Evolutionary conservation across 2,888 invertebrate genomes (phyloP), one percentile per base, ranked within the genome.

Genomic region (Acanthosepion pharaonis): DNA sequence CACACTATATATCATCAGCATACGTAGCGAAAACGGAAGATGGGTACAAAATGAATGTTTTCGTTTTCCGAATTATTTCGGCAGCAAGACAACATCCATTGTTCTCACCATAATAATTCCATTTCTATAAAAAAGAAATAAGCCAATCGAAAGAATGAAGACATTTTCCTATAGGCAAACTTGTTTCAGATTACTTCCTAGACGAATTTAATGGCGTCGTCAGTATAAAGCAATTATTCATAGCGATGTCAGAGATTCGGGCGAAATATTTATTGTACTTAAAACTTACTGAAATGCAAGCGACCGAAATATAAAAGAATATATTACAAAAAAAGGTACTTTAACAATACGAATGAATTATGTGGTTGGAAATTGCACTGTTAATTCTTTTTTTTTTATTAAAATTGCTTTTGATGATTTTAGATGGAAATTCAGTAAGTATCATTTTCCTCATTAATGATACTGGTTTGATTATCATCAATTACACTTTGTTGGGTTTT

Each of bases 131-230:
- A n/a, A 78, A 78, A 15, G 64, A n/a, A 78, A 78, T 78, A n/a
- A 78, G 11, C n/a, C n/a, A 33, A n/a, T 78, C 78, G n/a, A 78
- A 78, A 78, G n/a, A 78, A 78, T 11, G 78, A 78, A n/a, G 33
- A 78, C n/a, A 78, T n/a, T 33, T 78, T 15, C 11, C 78, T 78
- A n/a, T n/a, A 9, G n/a, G 78, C 78, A 78, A 78, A 78, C n/a
- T 78, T 33, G n/a, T 33, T 78, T 33, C 33, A 78, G 78, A 78
- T 78, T 33, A 78, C 5, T n/a, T 78, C 78, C n/a, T 78, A 78
- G 78, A 78, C 78, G n/a, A 78, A 78, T n/a, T 78, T 78, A 78
- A 78, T 78, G 78, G n/a, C n/a, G 78, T 78, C 78, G n/a, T 78
- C 78, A 78, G 11, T 20, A 33, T 78, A 78, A 78, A 78, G 78